Percentiles rank a stretch among this genome's conserved stretches.
Conservation (phyloP, 2,113 vertebrate species). For the Corynorhinus townsendii region DNA sequence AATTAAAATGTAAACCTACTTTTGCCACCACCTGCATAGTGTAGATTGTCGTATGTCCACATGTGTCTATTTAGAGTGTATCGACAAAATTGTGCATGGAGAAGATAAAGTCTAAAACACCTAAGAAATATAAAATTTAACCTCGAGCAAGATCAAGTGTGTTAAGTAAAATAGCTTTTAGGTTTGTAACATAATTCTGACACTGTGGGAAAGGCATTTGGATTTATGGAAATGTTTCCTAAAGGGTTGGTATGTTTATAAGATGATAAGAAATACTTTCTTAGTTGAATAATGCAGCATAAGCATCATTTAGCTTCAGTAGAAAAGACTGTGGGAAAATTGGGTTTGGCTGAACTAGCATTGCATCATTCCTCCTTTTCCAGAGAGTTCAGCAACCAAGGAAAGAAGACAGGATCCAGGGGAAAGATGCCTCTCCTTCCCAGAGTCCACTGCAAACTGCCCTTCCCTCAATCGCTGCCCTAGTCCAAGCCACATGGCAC, state of each 20-base stretch:
- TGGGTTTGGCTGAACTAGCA: neutral
- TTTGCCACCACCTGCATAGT: neutral
- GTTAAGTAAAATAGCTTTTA: conserved; percentile 11
- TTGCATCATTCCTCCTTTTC: neutral
- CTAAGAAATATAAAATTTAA: neutral
- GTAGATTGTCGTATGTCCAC: neutral
- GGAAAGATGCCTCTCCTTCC: neutral
- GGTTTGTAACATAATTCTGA: conserved; percentile 16
- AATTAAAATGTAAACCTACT: conserved; percentile 2
- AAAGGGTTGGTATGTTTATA: neutral
- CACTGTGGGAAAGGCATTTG: neutral
- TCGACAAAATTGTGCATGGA: neutral
- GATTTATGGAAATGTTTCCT: neutral
- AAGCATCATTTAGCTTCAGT: neutral
- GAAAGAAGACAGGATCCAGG: neutral
- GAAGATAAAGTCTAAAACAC: neutral
- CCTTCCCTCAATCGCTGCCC: neutral
- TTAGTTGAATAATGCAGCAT: neutral
- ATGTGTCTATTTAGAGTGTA: neutral
- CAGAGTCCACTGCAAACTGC: neutral
- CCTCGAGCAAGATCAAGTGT: neutral
- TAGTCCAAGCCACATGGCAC: neutral
- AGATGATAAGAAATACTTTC: neutral
- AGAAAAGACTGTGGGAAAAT: neutral
- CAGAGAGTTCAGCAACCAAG: neutral